Conservation (phyloP, 2,888 invertebrate species). For the Athetis lepigone region DNA sequence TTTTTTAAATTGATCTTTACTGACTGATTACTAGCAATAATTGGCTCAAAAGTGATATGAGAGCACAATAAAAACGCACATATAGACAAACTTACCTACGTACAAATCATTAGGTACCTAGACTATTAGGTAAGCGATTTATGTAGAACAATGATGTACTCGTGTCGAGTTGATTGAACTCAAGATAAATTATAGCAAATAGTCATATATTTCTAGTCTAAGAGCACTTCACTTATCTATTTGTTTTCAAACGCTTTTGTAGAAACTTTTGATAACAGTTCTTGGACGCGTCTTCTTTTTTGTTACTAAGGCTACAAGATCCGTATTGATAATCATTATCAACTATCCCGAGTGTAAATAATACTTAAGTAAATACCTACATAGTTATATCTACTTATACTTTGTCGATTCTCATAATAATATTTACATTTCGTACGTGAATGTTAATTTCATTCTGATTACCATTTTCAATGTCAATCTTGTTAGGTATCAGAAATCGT, state of each 20-base stretch:
- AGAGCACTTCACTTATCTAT: constrained; percentile 31
- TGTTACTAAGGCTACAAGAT: constrained; percentile 2
- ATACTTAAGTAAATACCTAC: constrained; percentile 4
- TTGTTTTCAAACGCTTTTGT: constrained; percentile 16
- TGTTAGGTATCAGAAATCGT: background rate
- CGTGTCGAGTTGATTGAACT: constrained; percentile 78
- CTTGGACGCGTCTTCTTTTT: background rate
- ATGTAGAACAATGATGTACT: constrained; percentile 71
- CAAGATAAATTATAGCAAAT: constrained; percentile 58
- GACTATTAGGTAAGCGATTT: constrained; percentile 66
- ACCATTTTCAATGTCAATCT: constrained; percentile 8
- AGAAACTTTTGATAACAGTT: constrained; percentile 4
- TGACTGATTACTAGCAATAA: background rate
- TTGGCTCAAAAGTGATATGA: background rate
- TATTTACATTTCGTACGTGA: constrained; percentile 4
- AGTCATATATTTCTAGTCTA: constrained; percentile 14
- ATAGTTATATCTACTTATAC: background rate
- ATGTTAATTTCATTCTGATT: background rate
- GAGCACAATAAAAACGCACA: background rate
- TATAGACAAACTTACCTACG: constrained; percentile 11
- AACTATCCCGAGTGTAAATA: constrained; percentile 5
- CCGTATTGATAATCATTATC: constrained; percentile 6
- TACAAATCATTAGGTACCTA: constrained; percentile 27
- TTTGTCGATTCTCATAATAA: background rate
- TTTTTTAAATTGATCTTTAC: too few species aligned